Evolutionary conservation across 2,113 vertebrate species (phyloP).

Genomic region (Chionomys nivalis): DNA sequence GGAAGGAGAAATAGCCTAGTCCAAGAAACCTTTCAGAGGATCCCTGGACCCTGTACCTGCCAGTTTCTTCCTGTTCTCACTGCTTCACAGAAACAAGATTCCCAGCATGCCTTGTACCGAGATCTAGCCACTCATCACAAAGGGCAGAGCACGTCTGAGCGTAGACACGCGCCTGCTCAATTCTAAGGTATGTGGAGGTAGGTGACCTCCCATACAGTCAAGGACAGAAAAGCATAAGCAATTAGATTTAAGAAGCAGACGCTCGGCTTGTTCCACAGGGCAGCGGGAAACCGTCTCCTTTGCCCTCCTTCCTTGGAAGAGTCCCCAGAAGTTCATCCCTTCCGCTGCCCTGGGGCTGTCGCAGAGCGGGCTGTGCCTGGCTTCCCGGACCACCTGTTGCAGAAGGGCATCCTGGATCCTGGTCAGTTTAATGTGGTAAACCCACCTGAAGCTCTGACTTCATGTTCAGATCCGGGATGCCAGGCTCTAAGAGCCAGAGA

Average conservation of each 20-base stretch:
- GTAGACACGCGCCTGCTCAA: background rate
- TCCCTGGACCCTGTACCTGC: background rate
- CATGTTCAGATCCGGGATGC: background rate
- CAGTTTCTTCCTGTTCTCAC: background rate
- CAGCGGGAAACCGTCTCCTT: background rate
- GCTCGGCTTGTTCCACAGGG: background rate
- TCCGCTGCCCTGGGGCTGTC: background rate
- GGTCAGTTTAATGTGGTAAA: background rate
- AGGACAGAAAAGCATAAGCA: background rate
- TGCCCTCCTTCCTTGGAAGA: background rate
- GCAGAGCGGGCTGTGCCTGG: rapidly evolving
- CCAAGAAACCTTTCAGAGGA: background rate
- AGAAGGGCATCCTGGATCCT: background rate
- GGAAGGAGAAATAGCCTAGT: background rate
- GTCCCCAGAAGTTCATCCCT: background rate
- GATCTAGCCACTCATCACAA: background rate
- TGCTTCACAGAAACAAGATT: background rate
- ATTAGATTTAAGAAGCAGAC: background rate
- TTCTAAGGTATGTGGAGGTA: background rate
- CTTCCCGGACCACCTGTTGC: rapidly evolving
- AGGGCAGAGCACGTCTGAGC: background rate
- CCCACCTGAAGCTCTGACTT: background rate
- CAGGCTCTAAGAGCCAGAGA: background rate
- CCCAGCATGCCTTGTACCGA: background rate
- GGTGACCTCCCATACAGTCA: background rate